phyloP scores from a whole-genome alignment of 2,888 invertebrate genomes.

The Sialis lutaria region DNA sequence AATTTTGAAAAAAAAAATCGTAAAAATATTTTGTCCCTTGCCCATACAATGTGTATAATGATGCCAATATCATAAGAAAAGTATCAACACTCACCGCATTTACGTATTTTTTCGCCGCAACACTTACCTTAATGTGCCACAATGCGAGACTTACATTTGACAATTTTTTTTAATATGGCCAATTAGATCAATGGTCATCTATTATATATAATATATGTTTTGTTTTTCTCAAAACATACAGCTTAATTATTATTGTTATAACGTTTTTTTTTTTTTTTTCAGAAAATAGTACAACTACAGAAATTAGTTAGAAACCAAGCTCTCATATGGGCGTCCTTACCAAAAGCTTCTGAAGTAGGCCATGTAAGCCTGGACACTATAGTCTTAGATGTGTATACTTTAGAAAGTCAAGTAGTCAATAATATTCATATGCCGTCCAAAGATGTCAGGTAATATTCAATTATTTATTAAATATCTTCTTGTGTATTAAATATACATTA shows the following conservation, averaged over 20 bases:
- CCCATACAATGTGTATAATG: too few relatives aligned
- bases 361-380: conserved; percentile 21
- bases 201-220: not conserved
- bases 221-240: not conserved
- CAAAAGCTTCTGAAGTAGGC: conserved; percentile 15
- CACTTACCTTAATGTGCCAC: too few relatives aligned
- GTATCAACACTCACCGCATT: too few relatives aligned
- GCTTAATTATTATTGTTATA: not conserved
- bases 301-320: conserved; percentile 23
- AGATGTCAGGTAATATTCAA: not conserved
- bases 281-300: conserved; percentile 24
- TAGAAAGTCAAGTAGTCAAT: conserved; percentile 16
- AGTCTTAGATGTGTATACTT: conserved; percentile 20
- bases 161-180: too few relatives aligned
- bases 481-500: not conserved
- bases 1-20: too few relatives aligned
- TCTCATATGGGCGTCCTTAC: conserved; percentile 21
- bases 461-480: not conserved
- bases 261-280: conserved; percentile 9
- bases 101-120: too few relatives aligned
- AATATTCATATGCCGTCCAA: conserved; percentile 19
- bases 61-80: too few relatives aligned
- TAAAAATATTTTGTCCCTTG: too few relatives aligned
- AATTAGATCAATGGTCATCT: too few relatives aligned
- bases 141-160: too few relatives aligned